Evolutionary conservation across 2,888 invertebrate genomes (phyloP), one percentile per base, ranked within the genome.

Genomic region (Diloba caeruleocephala): DNA sequence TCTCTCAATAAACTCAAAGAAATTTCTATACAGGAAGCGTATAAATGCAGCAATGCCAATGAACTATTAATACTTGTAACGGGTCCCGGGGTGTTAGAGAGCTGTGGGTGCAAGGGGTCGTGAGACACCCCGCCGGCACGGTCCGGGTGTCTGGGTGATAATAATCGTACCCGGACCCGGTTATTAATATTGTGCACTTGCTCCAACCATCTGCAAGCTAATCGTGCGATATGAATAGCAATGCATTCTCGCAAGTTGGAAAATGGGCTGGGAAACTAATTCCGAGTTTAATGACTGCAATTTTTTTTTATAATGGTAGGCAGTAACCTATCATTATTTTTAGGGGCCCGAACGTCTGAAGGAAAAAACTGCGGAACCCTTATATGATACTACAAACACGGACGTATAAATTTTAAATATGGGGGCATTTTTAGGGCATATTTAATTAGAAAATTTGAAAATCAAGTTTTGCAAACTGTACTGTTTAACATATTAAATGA

Each of bases 121-220:
- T n/a, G 5, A 2, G 29, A 1, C 21, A 1, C 26, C 13, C 19
- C 33, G 7, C n/a, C n/a, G 13, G 8, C 13, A 1, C 23, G 4
- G 19, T 5, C 31, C 19, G 32, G 34, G 29, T 37, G 44, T 29
- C 19, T 36, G 21, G 26, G 34, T n/a, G 37, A 15, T 50, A 34
- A 46, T 67, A 54, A 69, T 48, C 29, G 43, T 44, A 33, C 17
- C 46, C 32, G 36, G 48, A 38, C 33, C 29, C 42, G 45, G 51
- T 65, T 69, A 52, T 54, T 64, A 64, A 60, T 52, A 60, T 52
- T 48, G 54, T 60, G 60, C 65, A 60, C 25, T 60, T 37, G 33
- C 10, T 21, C 6, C 21, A 21, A 33, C 25, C 36, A 32, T 32
- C 19, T 51, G 53, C 45, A 23, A 48, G 45, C 36, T 54, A 49